Evolutionary conservation across 2,113 vertebrate genomes (phyloP).

Genomic region (Aix galericulata): DNA sequence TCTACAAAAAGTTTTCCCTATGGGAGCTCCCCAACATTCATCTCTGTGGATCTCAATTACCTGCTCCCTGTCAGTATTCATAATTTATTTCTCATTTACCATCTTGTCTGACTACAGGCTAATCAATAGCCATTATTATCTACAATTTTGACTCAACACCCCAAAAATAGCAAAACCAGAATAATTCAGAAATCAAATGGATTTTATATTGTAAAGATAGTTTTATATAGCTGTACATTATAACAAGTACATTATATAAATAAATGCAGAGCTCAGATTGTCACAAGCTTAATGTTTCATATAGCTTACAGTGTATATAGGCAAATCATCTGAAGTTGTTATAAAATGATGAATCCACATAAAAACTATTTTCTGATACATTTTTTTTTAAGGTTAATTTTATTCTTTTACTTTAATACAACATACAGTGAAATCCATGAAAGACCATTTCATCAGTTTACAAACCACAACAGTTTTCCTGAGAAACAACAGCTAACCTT

Average conservation of each 20-base stretch:
- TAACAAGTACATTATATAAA: not conserved
- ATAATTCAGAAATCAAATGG: not conserved
- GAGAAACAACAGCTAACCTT: not conserved
- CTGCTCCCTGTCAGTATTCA: not conserved
- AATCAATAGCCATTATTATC: not conserved
- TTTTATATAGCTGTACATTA: not conserved
- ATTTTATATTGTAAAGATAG: not conserved
- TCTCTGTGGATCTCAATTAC: not conserved
- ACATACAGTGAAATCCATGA: not conserved
- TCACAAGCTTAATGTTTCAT: not conserved
- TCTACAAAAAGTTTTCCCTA: not conserved
- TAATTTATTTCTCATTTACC: not conserved
- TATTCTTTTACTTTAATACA: not conserved
- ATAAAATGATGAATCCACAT: not conserved
- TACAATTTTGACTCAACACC: not conserved
- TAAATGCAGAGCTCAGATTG: not conserved
- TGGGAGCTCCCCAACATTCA: not conserved
- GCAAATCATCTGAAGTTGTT: not conserved
- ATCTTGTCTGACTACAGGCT: not conserved
- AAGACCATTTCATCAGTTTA: not conserved
- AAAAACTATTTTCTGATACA: not conserved
- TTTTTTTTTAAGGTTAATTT: not conserved
- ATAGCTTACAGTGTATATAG: not conserved
- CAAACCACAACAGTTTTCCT: not conserved
- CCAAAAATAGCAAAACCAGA: not conserved